These are phyloP conservation scores for Fukomys damarensis DNA, from an alignment of 2,113 vertebrate species.

Conservation along the genomic window DNA sequence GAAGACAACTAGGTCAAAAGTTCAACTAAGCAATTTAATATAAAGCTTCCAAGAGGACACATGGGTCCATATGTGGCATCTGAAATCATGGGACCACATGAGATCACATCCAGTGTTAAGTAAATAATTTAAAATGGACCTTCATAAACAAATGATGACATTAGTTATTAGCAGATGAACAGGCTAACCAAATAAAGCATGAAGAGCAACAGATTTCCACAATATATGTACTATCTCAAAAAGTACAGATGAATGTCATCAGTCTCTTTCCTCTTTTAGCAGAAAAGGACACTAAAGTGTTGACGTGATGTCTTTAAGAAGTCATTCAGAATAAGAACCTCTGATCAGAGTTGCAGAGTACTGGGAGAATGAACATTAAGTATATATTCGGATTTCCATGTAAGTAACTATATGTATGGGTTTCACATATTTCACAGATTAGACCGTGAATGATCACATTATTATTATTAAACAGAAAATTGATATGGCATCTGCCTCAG, in stretches of 20 bases:
- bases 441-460: background rate
- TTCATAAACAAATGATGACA: background rate
- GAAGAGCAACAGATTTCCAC: background rate
- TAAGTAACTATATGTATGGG: background rate
- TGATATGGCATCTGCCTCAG: background rate
- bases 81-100: background rate
- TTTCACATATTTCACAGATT: constrained; percentile 31
- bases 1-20: background rate
- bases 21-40: background rate
- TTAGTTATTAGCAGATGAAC: background rate
- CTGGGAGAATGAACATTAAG: background rate
- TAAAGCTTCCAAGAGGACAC: background rate
- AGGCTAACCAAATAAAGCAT: background rate
- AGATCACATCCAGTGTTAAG: background rate
- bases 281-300: background rate
- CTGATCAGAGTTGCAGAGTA: background rate
- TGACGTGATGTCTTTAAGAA: background rate
- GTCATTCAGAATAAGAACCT: background rate
- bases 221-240: background rate
- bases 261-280: background rate
- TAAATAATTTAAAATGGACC: background rate
- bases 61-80: background rate
- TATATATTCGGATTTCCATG: background rate
- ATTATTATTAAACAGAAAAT: constrained; percentile 46
- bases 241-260: background rate